Conservation (phyloP, 2,113 vertebrate genomes). For the Percopsis transmontana region DNA sequence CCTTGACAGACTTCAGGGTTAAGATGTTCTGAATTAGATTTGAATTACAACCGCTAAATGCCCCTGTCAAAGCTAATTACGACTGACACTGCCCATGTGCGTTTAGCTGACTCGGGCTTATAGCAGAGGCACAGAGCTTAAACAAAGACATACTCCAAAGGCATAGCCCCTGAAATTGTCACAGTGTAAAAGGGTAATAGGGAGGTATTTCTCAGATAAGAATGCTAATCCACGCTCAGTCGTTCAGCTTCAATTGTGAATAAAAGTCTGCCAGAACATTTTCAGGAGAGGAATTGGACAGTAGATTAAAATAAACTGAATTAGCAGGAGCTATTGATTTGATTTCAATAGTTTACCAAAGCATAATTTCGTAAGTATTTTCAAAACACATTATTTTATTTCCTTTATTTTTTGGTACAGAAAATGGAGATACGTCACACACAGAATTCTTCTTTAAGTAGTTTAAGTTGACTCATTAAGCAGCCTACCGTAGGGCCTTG, state of each 20-base stretch:
- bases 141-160: slow-evolving; percentile 93
- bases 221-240: slow-evolving; percentile 66
- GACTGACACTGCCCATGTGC: slow-evolving; percentile 94
- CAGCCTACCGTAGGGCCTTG: no score
- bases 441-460: no score
- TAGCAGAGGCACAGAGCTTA: slow-evolving; percentile 82
- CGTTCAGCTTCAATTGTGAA: slow-evolving; percentile 67
- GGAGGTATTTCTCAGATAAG: slow-evolving; percentile 65
- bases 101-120: slow-evolving; percentile 82
- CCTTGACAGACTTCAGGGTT: slow-evolving; percentile 97
- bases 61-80: slow-evolving; percentile 98
- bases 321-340: not conserved
- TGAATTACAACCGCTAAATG: slow-evolving; percentile 99
- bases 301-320: slow-evolving; percentile 28
- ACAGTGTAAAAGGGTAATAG: slow-evolving; percentile 78
- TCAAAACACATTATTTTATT: not conserved
- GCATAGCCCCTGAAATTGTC: slow-evolving; percentile 89
- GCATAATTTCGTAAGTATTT: not conserved
- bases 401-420: not conserved
- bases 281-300: slow-evolving; percentile 40
- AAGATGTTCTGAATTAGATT: slow-evolving; percentile 99
- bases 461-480: no score
- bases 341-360: slow-evolving; percentile 21
- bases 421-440: not conserved
- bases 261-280: slow-evolving; percentile 80